A percentile compares a stretch with the other conserved stretches of the same genome.
These are phyloP conservation scores for Pristiophorus japonicus DNA, from an alignment of 2,113 vertebrate genomes.

Conservation along the genomic window DNA sequence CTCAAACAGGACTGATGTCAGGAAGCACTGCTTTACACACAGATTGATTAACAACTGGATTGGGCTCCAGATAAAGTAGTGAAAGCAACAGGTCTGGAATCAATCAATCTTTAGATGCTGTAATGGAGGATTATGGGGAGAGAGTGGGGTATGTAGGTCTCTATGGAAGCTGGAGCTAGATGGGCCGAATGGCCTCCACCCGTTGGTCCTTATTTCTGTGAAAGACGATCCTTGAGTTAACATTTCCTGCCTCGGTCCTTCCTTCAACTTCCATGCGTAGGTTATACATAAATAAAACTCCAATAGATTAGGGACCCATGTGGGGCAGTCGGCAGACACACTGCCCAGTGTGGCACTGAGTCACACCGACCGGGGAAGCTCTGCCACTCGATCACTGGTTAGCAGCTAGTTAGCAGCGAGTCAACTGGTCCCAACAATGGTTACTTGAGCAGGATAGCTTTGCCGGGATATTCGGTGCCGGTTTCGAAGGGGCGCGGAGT, in stretches of 20 bases:
- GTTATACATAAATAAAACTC: not conserved
- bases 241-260: not conserved
- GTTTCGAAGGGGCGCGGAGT: too few relatives aligned
- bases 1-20: not conserved
- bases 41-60: not conserved
- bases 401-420: too few relatives aligned
- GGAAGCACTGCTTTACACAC: too few relatives aligned
- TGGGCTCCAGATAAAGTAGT: not conserved
- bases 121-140: not conserved
- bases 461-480: too few relatives aligned
- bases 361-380: not conserved
- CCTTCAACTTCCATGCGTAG: not conserved
- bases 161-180: not conserved
- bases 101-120: not conserved
- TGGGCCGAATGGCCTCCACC: not conserved
- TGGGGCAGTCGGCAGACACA: not conserved
- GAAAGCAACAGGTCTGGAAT: not conserved
- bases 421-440: too few relatives aligned
- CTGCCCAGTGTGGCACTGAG: not conserved
- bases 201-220: not conserved
- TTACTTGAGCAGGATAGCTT: too few relatives aligned
- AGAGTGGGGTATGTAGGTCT: not conserved
- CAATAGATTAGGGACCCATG: not conserved
- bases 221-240: not conserved
- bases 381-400: not conserved